A percentile compares a stretch with the other conserved stretches of the same genome.
These are phyloP conservation scores for Cyphomyrus discorhynchus DNA, from an alignment of 2,113 vertebrate genomes.

Conservation along the genomic window DNA sequence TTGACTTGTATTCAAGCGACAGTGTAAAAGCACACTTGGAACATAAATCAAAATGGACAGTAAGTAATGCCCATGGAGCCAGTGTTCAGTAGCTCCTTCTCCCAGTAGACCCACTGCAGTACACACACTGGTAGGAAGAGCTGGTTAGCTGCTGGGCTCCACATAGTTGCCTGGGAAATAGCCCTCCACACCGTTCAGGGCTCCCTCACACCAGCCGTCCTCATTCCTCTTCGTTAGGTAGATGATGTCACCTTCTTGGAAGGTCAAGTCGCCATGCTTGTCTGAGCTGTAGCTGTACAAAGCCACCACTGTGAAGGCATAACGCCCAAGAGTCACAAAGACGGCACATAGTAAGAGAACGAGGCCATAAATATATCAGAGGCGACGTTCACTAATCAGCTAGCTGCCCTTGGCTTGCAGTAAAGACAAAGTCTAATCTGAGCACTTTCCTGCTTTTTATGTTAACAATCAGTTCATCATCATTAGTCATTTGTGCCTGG, in stretches of 20 bases:
- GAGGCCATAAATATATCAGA: background rate
- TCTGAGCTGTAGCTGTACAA: constrained; percentile 80
- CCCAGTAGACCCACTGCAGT: background rate
- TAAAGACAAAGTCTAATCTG: background rate
- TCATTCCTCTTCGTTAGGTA: constrained; percentile 81
- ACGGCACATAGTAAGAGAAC: background rate
- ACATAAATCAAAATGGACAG: background rate
- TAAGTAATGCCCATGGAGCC: background rate
- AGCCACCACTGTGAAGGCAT: constrained; percentile 74
- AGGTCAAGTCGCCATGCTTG: constrained; percentile 79
- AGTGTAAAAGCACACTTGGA: background rate
- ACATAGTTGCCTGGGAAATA: constrained; percentile 88
- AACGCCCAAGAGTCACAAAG: background rate
- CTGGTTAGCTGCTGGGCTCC: constrained; percentile 58
- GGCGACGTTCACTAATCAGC: background rate
- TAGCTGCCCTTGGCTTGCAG: background rate
- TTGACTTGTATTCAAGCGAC: background rate
- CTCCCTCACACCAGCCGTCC: constrained; percentile 84
- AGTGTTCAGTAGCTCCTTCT: background rate
- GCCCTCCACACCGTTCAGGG: constrained; percentile 74
- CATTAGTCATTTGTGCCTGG: background rate
- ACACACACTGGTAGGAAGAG: background rate
- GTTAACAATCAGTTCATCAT: background rate
- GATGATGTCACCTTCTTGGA: constrained; percentile 81
- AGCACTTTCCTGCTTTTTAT: background rate